A percentile compares a stretch with the other conserved stretches of the same genome.
Evolutionary conservation across 2,797 vertebrate genomes (phyloP).

Genomic region (Propithecus deckenii): DNA sequence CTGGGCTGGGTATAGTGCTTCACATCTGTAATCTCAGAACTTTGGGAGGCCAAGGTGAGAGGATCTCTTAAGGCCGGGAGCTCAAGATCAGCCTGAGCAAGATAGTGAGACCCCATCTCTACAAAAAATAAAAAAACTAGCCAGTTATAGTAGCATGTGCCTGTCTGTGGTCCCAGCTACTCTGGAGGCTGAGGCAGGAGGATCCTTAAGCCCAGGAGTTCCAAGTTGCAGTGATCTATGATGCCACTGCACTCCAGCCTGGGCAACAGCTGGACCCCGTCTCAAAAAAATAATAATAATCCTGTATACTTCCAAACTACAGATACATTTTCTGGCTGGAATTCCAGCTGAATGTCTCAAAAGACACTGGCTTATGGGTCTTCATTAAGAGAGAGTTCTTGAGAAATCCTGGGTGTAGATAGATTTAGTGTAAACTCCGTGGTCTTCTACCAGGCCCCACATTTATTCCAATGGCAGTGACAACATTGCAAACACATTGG

Average conservation of each 20-base stretch:
- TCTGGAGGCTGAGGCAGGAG: background rate
- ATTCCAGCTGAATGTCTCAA: background rate
- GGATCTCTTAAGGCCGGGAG: background rate
- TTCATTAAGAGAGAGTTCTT: background rate
- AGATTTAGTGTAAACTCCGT: background rate
- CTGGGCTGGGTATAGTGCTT: background rate
- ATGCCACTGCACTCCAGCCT: background rate
- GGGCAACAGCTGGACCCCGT: background rate
- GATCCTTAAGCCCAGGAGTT: background rate
- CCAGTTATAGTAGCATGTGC: background rate
- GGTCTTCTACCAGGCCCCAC: background rate
- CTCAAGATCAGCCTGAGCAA: background rate
- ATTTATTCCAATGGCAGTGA: background rate
- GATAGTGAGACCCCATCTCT: background rate
- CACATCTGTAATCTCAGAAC: background rate
- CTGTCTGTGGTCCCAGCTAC: background rate
- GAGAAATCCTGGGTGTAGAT: background rate
- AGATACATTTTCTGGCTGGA: background rate
- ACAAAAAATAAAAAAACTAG: background rate
- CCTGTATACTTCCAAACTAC: background rate
- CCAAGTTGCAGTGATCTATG: background rate
- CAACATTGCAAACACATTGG: background rate
- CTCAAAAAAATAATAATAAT: background rate
- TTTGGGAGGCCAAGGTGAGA: background rate
- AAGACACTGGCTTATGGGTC: background rate